A percentile compares a stretch with the other conserved stretches of the same genome.
Conservation (phyloP, 2,888 invertebrate species). For the Ochropacha duplaris region DNA sequence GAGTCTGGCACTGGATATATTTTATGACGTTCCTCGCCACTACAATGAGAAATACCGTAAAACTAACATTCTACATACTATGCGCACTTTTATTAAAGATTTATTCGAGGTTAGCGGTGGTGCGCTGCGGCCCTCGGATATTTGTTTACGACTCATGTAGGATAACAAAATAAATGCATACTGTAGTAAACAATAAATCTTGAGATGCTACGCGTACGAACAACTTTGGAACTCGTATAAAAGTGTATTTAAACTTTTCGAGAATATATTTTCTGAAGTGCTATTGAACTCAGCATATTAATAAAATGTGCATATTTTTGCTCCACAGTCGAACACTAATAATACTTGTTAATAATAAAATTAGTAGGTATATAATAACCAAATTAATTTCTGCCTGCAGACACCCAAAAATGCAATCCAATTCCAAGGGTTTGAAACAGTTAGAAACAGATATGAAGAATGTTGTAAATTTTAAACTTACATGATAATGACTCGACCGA, state of each 20-base stretch:
- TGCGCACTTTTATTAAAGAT: conserved; percentile 38
- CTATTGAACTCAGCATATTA: not conserved
- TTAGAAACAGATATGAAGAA: no score
- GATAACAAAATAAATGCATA: conserved; percentile 34
- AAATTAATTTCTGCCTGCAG: no score
- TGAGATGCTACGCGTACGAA: conserved; percentile 5
- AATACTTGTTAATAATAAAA: no score
- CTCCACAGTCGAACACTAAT: no score
- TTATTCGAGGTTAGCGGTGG: conserved; percentile 40
- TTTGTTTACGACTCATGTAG: conserved; percentile 41
- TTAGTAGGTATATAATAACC: no score
- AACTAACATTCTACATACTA: conserved; percentile 28
- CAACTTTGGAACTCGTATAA: not conserved
- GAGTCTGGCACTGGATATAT: not conserved
- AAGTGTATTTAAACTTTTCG: not conserved
- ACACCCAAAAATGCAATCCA: no score
- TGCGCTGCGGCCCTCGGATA: conserved; percentile 30
- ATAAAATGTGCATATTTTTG: no score
- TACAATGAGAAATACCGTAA: conserved; percentile 16
- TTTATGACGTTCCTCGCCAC: not conserved
- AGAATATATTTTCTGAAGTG: not conserved
- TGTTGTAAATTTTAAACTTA: no score
- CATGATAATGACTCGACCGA: no score
- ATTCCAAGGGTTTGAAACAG: no score
- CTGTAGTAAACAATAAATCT: conserved; percentile 14